These are phyloP conservation scores for Alviniconcha strummeri DNA, from an alignment of 2,888 invertebrate genomes.

Conservation along the genomic window DNA sequence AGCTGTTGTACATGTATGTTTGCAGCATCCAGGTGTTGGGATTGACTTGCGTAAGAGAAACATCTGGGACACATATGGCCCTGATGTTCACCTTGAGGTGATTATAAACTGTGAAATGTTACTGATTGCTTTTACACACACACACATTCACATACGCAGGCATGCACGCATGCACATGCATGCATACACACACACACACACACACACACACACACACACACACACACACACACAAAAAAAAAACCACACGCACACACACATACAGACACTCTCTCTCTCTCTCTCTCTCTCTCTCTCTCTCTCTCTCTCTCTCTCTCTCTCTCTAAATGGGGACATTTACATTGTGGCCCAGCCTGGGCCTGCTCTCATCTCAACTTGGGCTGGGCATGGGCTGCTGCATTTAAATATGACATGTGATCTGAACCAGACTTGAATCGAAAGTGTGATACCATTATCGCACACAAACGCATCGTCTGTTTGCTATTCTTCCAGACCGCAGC, in stretches of 20 bases:
- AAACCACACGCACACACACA: too few species aligned
- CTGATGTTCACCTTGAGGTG: conserved; percentile 81
- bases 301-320: background rate
- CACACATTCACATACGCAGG: too few species aligned
- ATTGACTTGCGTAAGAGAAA: conserved; percentile 78
- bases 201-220: background rate
- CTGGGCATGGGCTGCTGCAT: too few species aligned
- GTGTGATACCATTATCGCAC: too few species aligned
- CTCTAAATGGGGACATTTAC: background rate
- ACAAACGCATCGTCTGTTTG: too few species aligned
- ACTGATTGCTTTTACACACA: too few species aligned
- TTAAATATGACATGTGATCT: too few species aligned
- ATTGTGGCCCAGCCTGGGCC: too few species aligned
- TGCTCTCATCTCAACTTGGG: too few species aligned
- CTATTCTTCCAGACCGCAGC: too few species aligned
- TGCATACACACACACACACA: background rate
- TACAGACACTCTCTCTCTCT: background rate
- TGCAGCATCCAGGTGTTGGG: conserved; percentile 76
- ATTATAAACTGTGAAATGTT: conserved; percentile 27
- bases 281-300: background rate
- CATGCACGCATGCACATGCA: background rate
- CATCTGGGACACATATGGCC: conserved; percentile 87
- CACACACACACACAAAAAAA: background rate
- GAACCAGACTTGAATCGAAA: too few species aligned
- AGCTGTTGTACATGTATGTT: conserved; percentile 11